Base-by-base conservation (phyloP, 2,888 invertebrate genomes). In the Agrotis clavis region DNA sequence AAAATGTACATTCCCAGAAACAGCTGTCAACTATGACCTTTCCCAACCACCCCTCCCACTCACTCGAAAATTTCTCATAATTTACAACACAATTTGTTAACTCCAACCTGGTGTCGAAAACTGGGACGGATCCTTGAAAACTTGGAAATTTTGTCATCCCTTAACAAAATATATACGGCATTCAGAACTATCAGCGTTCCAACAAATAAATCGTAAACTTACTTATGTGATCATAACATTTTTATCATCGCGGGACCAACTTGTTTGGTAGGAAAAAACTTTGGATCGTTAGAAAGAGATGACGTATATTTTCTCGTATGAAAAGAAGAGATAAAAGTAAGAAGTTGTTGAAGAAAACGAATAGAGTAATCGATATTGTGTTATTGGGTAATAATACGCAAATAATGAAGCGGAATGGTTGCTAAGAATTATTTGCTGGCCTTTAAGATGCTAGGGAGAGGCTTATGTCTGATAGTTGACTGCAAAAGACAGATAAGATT, bases 141-240 rank as follows among this genome's bases (percentile, higher is more conserved):
- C 74, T 79, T 71, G 14, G 21, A 60, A 59, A 79, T 74, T 11
- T 74, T 71, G 79, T 68, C 75, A 74, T 63, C 71, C 74, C 82
- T 77, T 81, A 77, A 81, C 74, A 78, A 83, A 82, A 87, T 83
- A 84, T 82, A 85, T 83, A 82, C 77, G 61, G 87, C 89, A 86
- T 88, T 87, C 67, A 77, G 82, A 91, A 92, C 91, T 91, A 90
- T 90, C 89, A 71, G 82, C 86, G 81, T 80, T 86, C 84, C 85
- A 88, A 92, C 94, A 94, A 94, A 94, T 94, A 95, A 94, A 94
- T 93, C 94, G 92, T 93, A 90, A 94, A 94, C 86, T 92, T 89
- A 74, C 68, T 82, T 88, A 87, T 88, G 86, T 86, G 91, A 93
- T 94, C 93, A 93, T 94, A 94, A 94, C 93, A 94, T 91, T 94